These are phyloP conservation scores for Nycteola revayana DNA, from an alignment of 2,888 invertebrate species.

Conservation along the genomic window DNA sequence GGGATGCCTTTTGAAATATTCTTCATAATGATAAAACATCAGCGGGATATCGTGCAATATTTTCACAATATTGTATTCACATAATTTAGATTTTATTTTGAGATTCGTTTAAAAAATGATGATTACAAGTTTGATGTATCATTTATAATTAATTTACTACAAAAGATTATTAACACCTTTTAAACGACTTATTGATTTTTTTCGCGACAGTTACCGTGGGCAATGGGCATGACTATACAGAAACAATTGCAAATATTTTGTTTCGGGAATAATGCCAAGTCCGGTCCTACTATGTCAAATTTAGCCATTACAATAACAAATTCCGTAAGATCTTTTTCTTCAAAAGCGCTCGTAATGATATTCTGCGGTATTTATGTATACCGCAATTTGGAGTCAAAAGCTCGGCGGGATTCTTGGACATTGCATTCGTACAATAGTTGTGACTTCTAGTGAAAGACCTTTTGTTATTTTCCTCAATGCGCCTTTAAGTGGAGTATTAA, in stretches of 20 bases:
- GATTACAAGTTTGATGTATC: constrained; percentile 46
- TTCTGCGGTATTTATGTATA: not conserved
- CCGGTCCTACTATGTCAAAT: too few species aligned
- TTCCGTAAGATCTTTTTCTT: too few species aligned
- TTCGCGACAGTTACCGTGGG: too few species aligned
- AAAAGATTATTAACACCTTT: not conserved
- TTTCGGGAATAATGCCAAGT: too few species aligned
- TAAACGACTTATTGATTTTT: too few species aligned
- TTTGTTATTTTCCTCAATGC: constrained; percentile 25
- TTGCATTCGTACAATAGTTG: constrained; percentile 31
- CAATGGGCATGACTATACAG: too few species aligned
- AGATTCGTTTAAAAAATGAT: constrained; percentile 35
- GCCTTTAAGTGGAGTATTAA: constrained; percentile 18
- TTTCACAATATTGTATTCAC: constrained; percentile 70
- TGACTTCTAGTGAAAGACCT: constrained; percentile 24
- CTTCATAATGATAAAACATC: constrained; percentile 73
- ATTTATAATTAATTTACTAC: constrained; percentile 15
- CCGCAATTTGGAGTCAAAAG: constrained; percentile 32
- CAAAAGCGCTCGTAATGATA: too few species aligned
- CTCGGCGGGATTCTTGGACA: constrained; percentile 57
- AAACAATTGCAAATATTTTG: too few species aligned
- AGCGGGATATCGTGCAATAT: constrained; percentile 71
- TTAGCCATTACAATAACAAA: too few species aligned
- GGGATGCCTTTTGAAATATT: constrained; percentile 60
- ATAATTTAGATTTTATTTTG: constrained; percentile 48